Percentiles rank a stretch among this genome's conserved stretches.
Conservation (phyloP, 2,888 invertebrate species). For the Polyommatus icarus region DNA sequence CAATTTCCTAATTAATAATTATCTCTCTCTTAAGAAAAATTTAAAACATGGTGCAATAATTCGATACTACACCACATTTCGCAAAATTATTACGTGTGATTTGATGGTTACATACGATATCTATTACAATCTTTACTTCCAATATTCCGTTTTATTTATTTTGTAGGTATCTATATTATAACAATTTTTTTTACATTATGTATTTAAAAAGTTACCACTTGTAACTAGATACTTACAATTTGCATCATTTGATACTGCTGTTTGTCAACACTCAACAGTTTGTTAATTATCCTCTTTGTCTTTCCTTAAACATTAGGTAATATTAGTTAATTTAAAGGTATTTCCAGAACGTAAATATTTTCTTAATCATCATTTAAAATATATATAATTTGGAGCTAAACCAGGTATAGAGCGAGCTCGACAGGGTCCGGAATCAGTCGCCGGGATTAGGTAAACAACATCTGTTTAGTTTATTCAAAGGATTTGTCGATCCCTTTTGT, state of each 20-base stretch:
- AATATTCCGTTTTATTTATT: too few species aligned
- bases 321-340: not conserved
- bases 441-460: conserved; percentile 5
- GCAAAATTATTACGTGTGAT: not conserved
- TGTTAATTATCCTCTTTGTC: not conserved
- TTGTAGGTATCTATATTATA: too few species aligned
- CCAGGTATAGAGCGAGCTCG: not conserved
- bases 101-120: not conserved
- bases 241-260: not conserved
- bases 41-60: not conserved
- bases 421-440: not conserved
- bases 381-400: not conserved
- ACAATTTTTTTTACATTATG: too few species aligned
- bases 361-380: not conserved
- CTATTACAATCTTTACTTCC: not conserved
- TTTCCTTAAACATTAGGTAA: not conserved
- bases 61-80: not conserved
- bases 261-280: not conserved
- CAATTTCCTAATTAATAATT: not conserved
- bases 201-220: not conserved
- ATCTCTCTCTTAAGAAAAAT: not conserved
- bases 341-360: not conserved
- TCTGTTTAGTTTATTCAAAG: not conserved
- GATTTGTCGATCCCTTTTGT: not conserved
- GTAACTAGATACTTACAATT: not conserved